These are phyloP conservation scores for Stramonita haemastoma DNA, from an alignment of 2,888 invertebrate genomes.

Conservation along the genomic window DNA sequence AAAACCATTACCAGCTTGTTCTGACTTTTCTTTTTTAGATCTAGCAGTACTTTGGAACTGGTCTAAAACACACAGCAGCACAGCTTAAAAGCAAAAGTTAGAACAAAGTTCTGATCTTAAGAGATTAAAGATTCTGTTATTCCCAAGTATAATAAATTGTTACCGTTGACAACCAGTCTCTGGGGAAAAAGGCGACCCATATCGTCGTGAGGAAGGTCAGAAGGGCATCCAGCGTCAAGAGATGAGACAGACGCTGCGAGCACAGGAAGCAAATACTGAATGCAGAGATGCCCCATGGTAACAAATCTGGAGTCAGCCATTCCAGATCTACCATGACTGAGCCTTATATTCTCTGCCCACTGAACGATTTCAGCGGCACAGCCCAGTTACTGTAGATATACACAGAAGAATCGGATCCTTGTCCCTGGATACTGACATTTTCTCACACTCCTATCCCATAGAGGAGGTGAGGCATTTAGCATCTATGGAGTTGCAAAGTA, in stretches of 20 bases:
- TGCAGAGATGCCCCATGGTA: not conserved
- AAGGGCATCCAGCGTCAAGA: constrained; percentile 18
- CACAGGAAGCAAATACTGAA: not conserved
- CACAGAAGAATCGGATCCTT: not conserved
- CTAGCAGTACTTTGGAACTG: too few species aligned
- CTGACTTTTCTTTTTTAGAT: too few species aligned
- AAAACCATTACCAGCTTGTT: too few species aligned
- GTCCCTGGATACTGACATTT: too few species aligned
- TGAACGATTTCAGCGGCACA: not conserved
- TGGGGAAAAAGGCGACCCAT: not conserved
- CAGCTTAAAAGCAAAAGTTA: too few species aligned
- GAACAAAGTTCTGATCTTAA: too few species aligned
- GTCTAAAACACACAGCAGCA: too few species aligned
- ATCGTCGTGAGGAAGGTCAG: not conserved
- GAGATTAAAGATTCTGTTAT: too few species aligned
- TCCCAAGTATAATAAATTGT: not conserved
- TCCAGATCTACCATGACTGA: not conserved
- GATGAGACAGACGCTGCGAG: not conserved
- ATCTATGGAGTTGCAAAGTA: too few species aligned
- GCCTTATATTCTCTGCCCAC: not conserved
- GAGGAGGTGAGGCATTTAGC: not conserved
- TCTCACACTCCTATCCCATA: not conserved
- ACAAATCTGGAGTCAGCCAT: not conserved
- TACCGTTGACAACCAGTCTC: not conserved
- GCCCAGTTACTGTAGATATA: not conserved